Evolutionary conservation across 2,113 vertebrate species (phyloP).

Genomic region (Lepidiolamprologus cunningtoni): DNA sequence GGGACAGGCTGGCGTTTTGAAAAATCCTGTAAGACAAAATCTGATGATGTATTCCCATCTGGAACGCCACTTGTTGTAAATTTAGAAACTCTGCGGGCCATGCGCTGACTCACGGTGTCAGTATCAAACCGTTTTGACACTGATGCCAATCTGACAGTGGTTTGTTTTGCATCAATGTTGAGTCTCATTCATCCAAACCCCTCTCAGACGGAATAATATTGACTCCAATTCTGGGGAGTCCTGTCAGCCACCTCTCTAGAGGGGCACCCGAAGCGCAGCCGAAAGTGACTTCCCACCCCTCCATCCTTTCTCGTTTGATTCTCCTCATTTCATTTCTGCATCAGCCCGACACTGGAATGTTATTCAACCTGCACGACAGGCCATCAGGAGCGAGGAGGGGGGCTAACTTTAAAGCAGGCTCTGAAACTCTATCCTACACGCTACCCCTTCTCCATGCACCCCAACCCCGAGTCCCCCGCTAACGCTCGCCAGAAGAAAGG

Average conservation of each 20-base stretch:
- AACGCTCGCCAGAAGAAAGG: background rate
- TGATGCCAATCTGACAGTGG: conserved; percentile 7
- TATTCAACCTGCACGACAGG: conserved; percentile 38
- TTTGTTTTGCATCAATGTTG: background rate
- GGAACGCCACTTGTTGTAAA: background rate
- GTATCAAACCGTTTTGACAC: conserved; percentile 10
- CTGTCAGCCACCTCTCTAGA: conserved; percentile 30
- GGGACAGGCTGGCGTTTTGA: background rate
- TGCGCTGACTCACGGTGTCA: background rate
- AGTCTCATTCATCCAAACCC: conserved; percentile 11
- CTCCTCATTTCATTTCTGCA: conserved; percentile 37
- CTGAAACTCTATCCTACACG: conserved; percentile 33
- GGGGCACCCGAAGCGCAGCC: conserved; percentile 3
- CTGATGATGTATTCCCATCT: background rate
- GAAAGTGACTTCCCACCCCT: background rate
- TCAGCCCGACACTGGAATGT: conserved; percentile 45
- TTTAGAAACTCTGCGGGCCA: background rate
- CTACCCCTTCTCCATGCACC: background rate
- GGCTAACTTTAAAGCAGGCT: conserved; percentile 51
- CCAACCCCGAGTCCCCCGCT: background rate
- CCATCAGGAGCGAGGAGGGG: background rate
- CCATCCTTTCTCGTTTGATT: conserved; percentile 27
- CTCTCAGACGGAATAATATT: conserved; percentile 29
- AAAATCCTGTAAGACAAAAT: background rate
- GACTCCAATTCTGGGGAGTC: conserved; percentile 38